These are phyloP conservation scores for Hydrolagus affinis DNA, from an alignment of 2,113 vertebrate genomes.

Conservation along the genomic window DNA sequence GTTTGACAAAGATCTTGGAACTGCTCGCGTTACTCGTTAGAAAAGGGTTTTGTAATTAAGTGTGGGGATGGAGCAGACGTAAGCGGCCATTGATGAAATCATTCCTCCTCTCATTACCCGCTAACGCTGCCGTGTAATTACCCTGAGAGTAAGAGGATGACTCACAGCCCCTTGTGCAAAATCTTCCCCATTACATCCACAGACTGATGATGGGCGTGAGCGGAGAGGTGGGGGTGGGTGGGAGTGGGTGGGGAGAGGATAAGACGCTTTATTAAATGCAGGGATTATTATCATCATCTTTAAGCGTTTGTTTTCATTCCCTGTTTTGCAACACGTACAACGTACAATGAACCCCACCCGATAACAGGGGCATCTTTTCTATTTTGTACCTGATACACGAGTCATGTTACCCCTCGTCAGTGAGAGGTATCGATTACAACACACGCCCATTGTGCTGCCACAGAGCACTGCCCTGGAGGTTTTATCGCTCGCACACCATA, in stretches of 20 bases:
- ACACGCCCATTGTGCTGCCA: background rate
- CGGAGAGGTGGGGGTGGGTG: background rate
- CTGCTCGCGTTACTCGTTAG: background rate
- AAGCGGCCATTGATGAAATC: background rate
- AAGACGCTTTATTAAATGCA: no score
- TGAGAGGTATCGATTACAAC: background rate
- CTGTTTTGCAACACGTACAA: no score
- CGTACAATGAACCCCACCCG: no score
- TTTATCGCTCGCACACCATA: background rate
- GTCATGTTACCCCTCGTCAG: background rate
- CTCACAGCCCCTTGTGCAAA: background rate
- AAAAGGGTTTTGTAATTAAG: conserved; percentile 2
- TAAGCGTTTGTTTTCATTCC: no score
- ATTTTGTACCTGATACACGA: background rate
- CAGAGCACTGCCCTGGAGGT: background rate
- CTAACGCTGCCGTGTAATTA: background rate
- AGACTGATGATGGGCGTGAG: background rate
- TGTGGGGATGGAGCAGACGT: background rate
- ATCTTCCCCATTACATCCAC: background rate
- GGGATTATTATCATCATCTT: no score
- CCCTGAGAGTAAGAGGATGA: conserved; percentile 7
- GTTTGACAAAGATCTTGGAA: background rate
- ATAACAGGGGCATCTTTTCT: background rate
- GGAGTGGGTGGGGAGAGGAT: no score
- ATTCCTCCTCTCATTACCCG: background rate